These are phyloP conservation scores for Clupea harengus DNA, from an alignment of 2,113 vertebrate species.

Conservation along the genomic window DNA sequence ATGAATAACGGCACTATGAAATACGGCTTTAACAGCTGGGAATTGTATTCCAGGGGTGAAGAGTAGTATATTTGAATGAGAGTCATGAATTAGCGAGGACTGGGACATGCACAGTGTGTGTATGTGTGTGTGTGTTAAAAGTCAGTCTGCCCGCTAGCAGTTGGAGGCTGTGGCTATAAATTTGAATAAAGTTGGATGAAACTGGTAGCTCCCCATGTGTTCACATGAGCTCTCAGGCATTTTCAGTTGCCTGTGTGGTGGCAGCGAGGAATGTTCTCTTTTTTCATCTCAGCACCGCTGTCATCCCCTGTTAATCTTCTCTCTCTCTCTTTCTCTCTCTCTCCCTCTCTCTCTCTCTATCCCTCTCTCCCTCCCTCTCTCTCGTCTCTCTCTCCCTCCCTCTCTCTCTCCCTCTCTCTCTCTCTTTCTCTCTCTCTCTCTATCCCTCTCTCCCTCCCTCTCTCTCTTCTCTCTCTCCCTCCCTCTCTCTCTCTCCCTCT, in stretches of 20 bases:
- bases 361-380: neutral
- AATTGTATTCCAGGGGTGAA: neutral
- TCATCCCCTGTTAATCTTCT: neutral
- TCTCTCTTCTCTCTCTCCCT: neutral
- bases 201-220: neutral
- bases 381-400: too few species aligned
- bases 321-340: neutral
- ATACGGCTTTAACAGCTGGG: neutral
- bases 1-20: neutral
- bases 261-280: neutral
- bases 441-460: neutral
- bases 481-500: neutral
- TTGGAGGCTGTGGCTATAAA: neutral
- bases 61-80: neutral
- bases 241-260: slow-evolving; percentile 1
- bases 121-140: neutral
- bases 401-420: neutral
- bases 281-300: neutral
- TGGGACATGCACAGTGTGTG: neutral
- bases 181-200: slow-evolving; percentile 4
- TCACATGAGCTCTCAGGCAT: neutral
- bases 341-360: neutral
- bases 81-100: neutral
- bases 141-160: neutral
- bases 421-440: neutral